Percentiles rank a stretch among this genome's conserved stretches.
These are phyloP conservation scores for Mormyrus hasselquistii DNA, from an alignment of 2,797 vertebrate genomes.

Conservation along the genomic window DNA sequence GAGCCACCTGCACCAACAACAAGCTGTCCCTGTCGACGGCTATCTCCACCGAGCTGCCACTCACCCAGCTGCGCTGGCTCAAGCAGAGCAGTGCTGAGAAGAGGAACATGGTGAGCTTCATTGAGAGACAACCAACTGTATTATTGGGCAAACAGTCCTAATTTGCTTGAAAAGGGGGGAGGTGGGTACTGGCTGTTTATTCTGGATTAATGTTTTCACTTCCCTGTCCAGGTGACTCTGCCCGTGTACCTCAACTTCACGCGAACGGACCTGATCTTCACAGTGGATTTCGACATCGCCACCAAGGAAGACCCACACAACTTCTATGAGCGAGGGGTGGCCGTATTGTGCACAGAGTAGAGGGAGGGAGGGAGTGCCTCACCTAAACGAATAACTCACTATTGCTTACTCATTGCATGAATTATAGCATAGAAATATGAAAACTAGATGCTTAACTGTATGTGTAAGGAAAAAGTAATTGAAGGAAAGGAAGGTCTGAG, in stretches of 20 bases:
- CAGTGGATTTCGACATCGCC: slow-evolving; percentile 93
- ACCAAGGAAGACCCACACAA: slow-evolving; percentile 93
- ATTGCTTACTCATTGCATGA: slow-evolving; percentile 27
- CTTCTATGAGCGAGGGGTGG: slow-evolving; percentile 96
- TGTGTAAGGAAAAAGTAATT: slow-evolving; percentile 34
- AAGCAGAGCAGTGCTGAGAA: slow-evolving; percentile 80
- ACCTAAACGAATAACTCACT: slow-evolving; percentile 4
- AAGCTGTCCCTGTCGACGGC: slow-evolving; percentile 85
- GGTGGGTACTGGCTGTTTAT: neutral
- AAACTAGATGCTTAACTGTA: slow-evolving; percentile 7
- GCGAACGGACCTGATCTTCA: slow-evolving; percentile 93
- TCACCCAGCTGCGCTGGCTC: slow-evolving; percentile 93
- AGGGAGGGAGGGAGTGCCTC: slow-evolving; percentile 31
- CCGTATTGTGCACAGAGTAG: slow-evolving; percentile 90
- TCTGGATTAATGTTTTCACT: neutral
- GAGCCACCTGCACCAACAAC: slow-evolving; percentile 87
- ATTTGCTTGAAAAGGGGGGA: neutral
- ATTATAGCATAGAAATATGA: slow-evolving; percentile 15
- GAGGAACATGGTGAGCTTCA: slow-evolving; percentile 74
- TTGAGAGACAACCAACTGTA: neutral
- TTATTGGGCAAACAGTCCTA: neutral
- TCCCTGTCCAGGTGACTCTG: slow-evolving; percentile 77
- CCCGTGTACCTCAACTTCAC: slow-evolving; percentile 98
- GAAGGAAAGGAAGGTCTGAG: slow-evolving; percentile 36
- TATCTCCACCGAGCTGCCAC: slow-evolving; percentile 88